Base-by-base conservation (phyloP, 2,888 invertebrate species). In the Megamerina dolium region DNA sequence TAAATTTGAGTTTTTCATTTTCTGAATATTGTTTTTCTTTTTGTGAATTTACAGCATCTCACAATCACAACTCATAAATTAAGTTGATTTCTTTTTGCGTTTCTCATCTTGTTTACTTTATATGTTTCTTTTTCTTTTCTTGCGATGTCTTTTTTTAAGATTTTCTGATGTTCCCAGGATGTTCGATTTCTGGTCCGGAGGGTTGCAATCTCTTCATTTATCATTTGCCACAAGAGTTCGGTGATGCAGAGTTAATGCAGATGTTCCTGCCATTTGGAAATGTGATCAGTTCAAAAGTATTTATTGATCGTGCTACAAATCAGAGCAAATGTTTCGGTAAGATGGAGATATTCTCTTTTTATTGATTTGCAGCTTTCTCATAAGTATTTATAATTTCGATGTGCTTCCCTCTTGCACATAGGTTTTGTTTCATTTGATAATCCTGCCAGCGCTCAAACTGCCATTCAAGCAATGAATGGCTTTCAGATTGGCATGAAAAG, bases 401-500 rank as follows among this genome's bases (percentile, higher is more conserved):
- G 2, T 21, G 2, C 35, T 8, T 20, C 12, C 20, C 20, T 35
- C 4, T 9, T 20, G 6, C 18, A 20, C 16, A 2, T 74, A 97
- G 97, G 97, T 71, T 99, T 99, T 76, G 97, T 99, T 66, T 96
- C 96, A 66, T 99, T 96, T 78, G 97, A 99, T 81, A 96, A 96
- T 80, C 94, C 94, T 61, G 81, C 89, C 63, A 94, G 94, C 72
- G 96, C 97, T 71, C 95, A 96, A 75, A 87, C 93, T 59, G 97
- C 97, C 61, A 99, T 99, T 73, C 94, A 96, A 75, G 89, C 97
- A 64, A 99, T 99, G 97, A 99, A 99, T 77, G 97, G 97, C 72
- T 99, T 97, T 78, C 97, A 97, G 78, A 97, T 97, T 74, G 97
- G 97, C 69, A 97, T 97, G 96, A 99, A 99, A 79, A 84, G 97